Base-by-base conservation (phyloP, 2,797 vertebrate genomes). In the Galaxias olidus region DNA sequence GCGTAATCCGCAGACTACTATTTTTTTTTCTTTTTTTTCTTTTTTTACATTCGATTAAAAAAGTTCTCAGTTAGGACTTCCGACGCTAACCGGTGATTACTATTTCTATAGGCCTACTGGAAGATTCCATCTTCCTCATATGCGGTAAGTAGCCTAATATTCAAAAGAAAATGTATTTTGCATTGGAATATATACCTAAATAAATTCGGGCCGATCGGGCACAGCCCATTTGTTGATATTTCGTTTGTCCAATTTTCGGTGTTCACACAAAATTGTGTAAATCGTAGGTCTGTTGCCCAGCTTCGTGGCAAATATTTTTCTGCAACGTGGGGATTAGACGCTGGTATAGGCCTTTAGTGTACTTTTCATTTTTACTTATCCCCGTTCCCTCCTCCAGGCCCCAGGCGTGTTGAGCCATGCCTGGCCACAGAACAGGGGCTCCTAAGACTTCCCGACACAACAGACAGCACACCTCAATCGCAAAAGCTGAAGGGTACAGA, bases 401-500 rank as follows among this genome's bases (percentile, higher is more conserved):
- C 84, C 89, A 66, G 87, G 90, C 78, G 53, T 52, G 72, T 56
- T 87, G 90, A 95, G 92, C 91, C 93, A 98, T 98, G 96, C 93
- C 95, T 91, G 94, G 94, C 87, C 91, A 86, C 78, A 92, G 82
- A 81, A 74, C 90, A 9, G 89, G 93, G 82, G 86, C 89, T 63
- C 87, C 91, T 53, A 91, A 78, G 63, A 76, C 87, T 69, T 80
- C 80, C 69, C 87, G 78, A 71, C 72, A 86, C 74, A 77, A 85
- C 66, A 85, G 82, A 10, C 80, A 75, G 59, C 79, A 17, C 74
- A 72, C 79, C 53, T 17, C 78, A 71, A 81, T 86, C 81, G 72
- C 77, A 69, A 77, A 81, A 63, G 47, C 82, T 4, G 88, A 87
- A 11, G 81, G 87, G 66, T 83, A 86, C 78, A 72, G 82, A 72